Percentiles rank a stretch among this genome's conserved stretches.
Evolutionary conservation across 2,113 vertebrate species (phyloP).

Genomic region (Bufo gargarizans): DNA sequence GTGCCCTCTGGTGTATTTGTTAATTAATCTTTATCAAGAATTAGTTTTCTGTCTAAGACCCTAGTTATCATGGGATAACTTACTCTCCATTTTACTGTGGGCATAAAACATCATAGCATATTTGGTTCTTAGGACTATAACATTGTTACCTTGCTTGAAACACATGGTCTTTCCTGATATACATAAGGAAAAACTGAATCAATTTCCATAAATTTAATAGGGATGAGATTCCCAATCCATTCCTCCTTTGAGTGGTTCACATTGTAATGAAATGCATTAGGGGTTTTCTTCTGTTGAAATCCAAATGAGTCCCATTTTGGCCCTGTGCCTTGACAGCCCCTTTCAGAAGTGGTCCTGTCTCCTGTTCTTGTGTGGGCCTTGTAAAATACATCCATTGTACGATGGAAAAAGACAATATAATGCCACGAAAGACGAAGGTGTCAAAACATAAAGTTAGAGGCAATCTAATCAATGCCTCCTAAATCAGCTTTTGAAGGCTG

Average conservation of each 20-base stretch:
- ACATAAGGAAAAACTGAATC: constrained; percentile 75
- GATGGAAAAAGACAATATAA: constrained; percentile 90
- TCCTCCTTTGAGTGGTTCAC: constrained; percentile 80
- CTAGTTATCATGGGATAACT: constrained; percentile 71
- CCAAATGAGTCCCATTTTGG: constrained; percentile 86
- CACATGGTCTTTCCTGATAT: constrained; percentile 79
- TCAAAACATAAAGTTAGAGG: constrained; percentile 86
- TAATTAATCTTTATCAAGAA: constrained; percentile 64
- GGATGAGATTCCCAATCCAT: constrained; percentile 82
- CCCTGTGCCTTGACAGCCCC: constrained; percentile 86
- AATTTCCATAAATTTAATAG: constrained; percentile 85
- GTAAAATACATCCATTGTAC: constrained; percentile 89
- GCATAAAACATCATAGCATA: constrained; percentile 70
- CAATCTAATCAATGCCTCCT: constrained; percentile 95
- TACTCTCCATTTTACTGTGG: constrained; percentile 71
- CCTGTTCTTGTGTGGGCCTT: constrained; percentile 85
- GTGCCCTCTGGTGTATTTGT: background rate
- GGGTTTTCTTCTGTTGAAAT: constrained; percentile 85
- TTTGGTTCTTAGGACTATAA: constrained; percentile 75
- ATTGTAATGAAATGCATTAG: constrained; percentile 86
- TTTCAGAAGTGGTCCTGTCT: constrained; percentile 84
- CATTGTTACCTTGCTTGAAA: constrained; percentile 80
- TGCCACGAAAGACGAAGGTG: constrained; percentile 87
- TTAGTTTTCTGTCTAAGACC: constrained; percentile 68
- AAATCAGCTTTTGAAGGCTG: constrained; percentile 89